These are phyloP conservation scores for Drosophila ironensis DNA, from an alignment of 1,140 invertebrate genomes.

Conservation along the genomic window DNA sequence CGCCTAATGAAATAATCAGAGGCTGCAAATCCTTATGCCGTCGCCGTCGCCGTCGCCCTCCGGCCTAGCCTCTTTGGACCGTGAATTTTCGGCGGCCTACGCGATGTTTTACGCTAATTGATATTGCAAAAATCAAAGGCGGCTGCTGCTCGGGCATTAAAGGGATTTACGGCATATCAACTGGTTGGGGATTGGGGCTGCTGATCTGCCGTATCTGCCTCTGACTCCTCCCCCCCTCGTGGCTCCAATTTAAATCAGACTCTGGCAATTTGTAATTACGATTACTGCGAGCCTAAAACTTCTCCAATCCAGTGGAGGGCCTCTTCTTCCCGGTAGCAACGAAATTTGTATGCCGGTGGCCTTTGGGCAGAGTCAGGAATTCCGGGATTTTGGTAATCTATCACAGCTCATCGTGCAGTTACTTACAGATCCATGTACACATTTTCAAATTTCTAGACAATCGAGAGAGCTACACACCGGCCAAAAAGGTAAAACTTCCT, in stretches of 20 bases:
- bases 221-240: background rate
- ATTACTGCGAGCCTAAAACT: conserved; percentile 52
- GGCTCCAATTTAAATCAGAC: conserved; percentile 1
- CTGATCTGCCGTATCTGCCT: background rate
- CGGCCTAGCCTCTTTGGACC: background rate
- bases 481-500: background rate
- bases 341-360: conserved; percentile 56
- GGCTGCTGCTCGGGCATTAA: conserved; percentile 50
- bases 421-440: conserved; percentile 2
- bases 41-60: background rate
- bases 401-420: conserved; percentile 9
- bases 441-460: background rate
- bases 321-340: conserved; percentile 38
- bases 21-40: conserved; percentile 65
- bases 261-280: conserved; percentile 67
- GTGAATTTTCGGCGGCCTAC: conserved; percentile 30
- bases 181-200: conserved; percentile 1
- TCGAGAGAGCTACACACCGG: background rate
- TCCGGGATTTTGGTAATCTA: conserved; percentile 7
- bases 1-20: conserved; percentile 75
- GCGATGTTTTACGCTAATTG: conserved; percentile 68
- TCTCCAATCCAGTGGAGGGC: background rate
- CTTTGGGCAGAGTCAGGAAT: conserved; percentile 17
- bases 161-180: conserved; percentile 65
- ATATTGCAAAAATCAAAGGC: conserved; percentile 78